phyloP scores from a whole-genome alignment of 2,113 vertebrate genomes.

The Scartelaos histophorus region DNA sequence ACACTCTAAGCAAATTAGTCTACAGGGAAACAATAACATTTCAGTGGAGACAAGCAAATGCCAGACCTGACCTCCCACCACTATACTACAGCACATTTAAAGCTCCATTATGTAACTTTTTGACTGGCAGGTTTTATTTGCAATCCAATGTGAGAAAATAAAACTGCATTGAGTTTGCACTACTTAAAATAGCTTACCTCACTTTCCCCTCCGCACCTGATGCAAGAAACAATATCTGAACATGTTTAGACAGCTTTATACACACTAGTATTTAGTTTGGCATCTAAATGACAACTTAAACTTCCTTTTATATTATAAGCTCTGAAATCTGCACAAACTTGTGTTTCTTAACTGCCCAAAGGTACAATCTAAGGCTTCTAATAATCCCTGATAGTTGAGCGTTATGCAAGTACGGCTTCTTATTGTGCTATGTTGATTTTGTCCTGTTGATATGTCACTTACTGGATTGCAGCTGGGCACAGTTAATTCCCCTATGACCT shows the following conservation, averaged over 20 bases:
- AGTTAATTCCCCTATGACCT: neutral
- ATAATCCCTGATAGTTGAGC: slow-evolving; percentile 21
- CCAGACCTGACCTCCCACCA: too few relatives aligned
- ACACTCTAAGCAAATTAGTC: too few relatives aligned
- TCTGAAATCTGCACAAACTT: neutral
- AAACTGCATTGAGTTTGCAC: neutral
- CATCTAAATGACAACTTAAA: neutral
- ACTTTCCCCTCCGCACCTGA: neutral
- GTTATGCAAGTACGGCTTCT: neutral
- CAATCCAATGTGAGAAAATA: neutral
- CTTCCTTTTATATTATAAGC: neutral
- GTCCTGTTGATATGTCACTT: neutral
- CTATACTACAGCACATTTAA: too few relatives aligned
- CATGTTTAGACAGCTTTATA: neutral
- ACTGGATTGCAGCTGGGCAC: neutral
- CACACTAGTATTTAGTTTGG: neutral
- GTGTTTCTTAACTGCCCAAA: neutral
- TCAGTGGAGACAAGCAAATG: too few relatives aligned
- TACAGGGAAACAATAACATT: too few relatives aligned
- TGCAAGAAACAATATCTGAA: neutral
- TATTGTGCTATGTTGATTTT: neutral
- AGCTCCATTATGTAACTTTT: too few relatives aligned
- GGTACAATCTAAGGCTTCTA: neutral
- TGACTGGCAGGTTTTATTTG: neutral
- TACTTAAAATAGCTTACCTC: neutral